Conservation (phyloP, 2,113 vertebrate genomes). For the Cacatua alba region DNA sequence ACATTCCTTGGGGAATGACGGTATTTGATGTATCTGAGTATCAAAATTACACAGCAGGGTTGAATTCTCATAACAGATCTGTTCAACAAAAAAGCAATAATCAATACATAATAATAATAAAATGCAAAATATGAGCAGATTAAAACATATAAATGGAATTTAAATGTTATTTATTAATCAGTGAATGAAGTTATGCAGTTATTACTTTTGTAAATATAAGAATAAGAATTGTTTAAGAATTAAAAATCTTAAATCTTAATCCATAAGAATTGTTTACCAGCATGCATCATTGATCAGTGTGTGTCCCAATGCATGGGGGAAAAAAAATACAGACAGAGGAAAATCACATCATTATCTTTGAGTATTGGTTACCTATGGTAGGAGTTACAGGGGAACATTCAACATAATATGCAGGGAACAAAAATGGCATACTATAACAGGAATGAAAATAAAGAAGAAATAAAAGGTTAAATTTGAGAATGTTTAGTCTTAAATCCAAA, state of each 20-base stretch:
- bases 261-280: background rate
- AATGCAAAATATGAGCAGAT: background rate
- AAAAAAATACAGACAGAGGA: background rate
- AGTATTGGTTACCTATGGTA: background rate
- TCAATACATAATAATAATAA: background rate
- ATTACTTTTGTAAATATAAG: background rate
- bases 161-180: background rate
- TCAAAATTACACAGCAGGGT: background rate
- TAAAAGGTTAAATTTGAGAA: background rate
- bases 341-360: background rate
- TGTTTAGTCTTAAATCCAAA: background rate
- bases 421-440: background rate
- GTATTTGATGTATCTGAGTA: background rate
- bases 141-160: background rate
- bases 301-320: background rate
- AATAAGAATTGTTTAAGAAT: background rate
- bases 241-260: no score
- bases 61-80: background rate
- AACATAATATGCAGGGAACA: background rate
- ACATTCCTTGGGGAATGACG: background rate
- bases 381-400: background rate
- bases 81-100: background rate
- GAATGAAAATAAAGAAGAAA: rapidly evolving
- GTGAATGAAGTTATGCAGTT: background rate
- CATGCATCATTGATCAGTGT: background rate